Evolutionary conservation across 2,113 vertebrate species (phyloP), one percentile per base, ranked within the genome.

Genomic region (Gallinago media): DNA sequence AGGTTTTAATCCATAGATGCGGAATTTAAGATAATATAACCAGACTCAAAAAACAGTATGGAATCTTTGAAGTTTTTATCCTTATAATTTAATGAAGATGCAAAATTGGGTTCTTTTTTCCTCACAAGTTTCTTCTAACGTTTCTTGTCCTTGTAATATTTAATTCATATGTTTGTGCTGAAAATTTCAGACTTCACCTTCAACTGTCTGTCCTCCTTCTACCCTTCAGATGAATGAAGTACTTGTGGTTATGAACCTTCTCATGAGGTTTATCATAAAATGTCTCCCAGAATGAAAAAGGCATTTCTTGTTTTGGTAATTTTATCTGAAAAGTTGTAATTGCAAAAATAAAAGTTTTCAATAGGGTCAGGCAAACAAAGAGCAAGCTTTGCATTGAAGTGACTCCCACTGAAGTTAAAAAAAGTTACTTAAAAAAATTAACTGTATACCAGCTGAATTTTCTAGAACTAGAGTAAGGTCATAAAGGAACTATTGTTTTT

Each of bases 101-200:
- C 1, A 93, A 88, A 94, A 92, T 77, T 93, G 94, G 10, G 7
- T 76, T 93, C 20, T 76, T 81, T 38, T 95, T 96, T 87, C 85
- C 94, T 95, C 68, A 82, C 18, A 82, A 92, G 26, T n/a, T 13
- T 96, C 18, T 87, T 89, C 72, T 96, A 87, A 88, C n/a, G 88
- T 96, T 88, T 85, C 49, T 95, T 96, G 62, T 89, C 83, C 58
- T 95, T 96, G 70, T 96, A 96, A 97, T 97, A 96, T 97, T 98
- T 96, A 97, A 97, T 97, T 97, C 75, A 92, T 93, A 50, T 77
- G 56, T 85, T 96, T 96, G 85, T 96, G 85, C 85, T 96, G 92
- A 91, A 97, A 96, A 90, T 96, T 92, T 97, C 88, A 82, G 42
- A 95, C 94, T 96, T 97, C 94, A 96, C 96, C 93, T 98, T 98